Conservation (phyloP, 2,113 vertebrate species). For the Camelus dromedarius region DNA sequence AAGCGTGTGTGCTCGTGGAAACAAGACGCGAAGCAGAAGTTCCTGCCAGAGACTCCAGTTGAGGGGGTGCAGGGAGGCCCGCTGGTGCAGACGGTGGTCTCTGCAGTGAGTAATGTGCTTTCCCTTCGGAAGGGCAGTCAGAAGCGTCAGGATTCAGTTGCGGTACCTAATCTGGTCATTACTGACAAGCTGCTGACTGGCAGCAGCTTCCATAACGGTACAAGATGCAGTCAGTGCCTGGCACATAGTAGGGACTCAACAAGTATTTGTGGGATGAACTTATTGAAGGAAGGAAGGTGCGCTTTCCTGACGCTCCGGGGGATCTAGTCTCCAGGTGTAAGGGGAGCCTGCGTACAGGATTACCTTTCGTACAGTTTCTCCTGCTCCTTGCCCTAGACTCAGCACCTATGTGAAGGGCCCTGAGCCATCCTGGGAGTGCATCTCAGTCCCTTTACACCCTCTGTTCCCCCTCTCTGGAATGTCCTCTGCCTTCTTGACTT, state of each 20-base stretch:
- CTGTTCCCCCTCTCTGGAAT: not conserved
- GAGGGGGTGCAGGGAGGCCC: no score
- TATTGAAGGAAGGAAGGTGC: not conserved
- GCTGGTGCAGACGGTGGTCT: not conserved
- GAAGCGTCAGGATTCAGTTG: not conserved
- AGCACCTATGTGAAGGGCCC: no score
- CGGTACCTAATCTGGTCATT: not conserved
- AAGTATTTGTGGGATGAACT: not conserved
- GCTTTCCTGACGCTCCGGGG: not conserved
- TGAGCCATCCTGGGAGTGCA: not conserved
- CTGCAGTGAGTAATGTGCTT: fast-evolving
- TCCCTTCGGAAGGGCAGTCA: not conserved
- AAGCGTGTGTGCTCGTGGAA: fast-evolving
- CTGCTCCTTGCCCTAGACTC: not conserved
- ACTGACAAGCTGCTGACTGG: not conserved
- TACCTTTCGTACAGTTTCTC: not conserved
- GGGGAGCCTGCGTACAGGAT: not conserved
- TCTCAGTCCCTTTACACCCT: not conserved
- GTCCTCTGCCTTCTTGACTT: not conserved
- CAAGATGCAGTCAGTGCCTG: not conserved
- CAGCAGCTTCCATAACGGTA: not conserved
- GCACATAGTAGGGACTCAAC: not conserved
- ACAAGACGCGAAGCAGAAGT: not conserved
- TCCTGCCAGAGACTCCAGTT: not conserved
- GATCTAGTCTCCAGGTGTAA: not conserved